These are phyloP conservation scores for Lepus timidus DNA, from an alignment of 2,113 vertebrate species.

Conservation along the genomic window DNA sequence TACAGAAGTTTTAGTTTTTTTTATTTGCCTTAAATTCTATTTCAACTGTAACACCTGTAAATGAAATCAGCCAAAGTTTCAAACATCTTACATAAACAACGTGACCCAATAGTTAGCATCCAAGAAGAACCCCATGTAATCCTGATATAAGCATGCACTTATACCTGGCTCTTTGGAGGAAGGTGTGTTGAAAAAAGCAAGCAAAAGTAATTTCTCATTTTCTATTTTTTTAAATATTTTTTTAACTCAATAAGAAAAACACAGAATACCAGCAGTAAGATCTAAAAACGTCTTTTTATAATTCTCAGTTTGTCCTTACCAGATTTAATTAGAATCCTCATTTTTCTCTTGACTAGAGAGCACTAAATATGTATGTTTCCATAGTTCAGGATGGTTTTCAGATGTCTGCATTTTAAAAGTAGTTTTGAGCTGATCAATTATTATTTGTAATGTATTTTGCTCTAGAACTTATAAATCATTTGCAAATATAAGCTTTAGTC, in stretches of 20 bases:
- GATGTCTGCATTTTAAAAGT: slow-evolving; percentile 17
- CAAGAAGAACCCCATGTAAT: slow-evolving; percentile 1
- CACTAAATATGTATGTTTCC: neutral
- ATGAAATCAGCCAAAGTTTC: slow-evolving; percentile 48
- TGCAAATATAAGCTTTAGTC: neutral
- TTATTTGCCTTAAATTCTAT: slow-evolving; percentile 9
- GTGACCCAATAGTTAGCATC: neutral
- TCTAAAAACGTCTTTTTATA: neutral
- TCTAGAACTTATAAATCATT: slow-evolving; percentile 30
- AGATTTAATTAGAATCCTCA: slow-evolving; percentile 22
- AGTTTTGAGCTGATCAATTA: neutral
- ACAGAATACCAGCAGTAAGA: slow-evolving; percentile 27
- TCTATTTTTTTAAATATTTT: neutral
- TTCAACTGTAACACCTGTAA: slow-evolving; percentile 20
- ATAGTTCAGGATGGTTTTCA: slow-evolving; percentile 29
- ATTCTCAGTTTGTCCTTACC: slow-evolving; percentile 22
- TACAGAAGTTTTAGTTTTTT: slow-evolving; percentile 36
- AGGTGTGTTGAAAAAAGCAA: neutral
- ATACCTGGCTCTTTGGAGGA: neutral
- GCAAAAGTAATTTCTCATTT: slow-evolving; percentile 24
- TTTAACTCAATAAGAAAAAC: slow-evolving; percentile 32
- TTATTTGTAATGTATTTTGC: slow-evolving; percentile 12
- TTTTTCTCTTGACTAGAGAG: slow-evolving; percentile 23
- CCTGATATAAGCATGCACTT: neutral
- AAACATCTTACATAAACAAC: slow-evolving; percentile 14